phyloP scores from a whole-genome alignment of 92 coral and sea anemone genomes.

The Epizoanthus stellaris region DNA sequence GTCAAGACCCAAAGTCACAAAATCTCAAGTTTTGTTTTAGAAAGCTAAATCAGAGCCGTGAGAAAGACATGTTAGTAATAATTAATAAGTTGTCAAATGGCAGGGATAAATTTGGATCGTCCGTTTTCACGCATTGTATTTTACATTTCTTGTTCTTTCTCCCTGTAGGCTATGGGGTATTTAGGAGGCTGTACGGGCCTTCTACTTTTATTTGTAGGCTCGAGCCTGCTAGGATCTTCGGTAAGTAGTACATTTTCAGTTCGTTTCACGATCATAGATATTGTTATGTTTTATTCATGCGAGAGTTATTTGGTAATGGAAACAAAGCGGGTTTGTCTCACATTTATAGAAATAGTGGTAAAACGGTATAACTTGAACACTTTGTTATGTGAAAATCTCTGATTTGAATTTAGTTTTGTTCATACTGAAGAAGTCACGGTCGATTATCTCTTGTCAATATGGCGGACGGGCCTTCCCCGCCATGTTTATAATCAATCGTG shows the following conservation, averaged over 20 bases:
- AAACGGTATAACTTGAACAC: neutral
- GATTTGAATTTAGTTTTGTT: neutral
- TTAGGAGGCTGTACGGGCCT: constrained; percentile 91
- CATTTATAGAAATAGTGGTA: neutral
- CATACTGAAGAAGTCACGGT: constrained; percentile 5
- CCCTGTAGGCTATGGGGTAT: constrained; percentile 90
- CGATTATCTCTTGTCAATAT: neutral
- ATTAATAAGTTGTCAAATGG: constrained; percentile 79
- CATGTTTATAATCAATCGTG: neutral
- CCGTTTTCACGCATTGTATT: constrained; percentile 36
- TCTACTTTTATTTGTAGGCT: constrained; percentile 87
- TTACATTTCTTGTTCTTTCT: constrained; percentile 28
- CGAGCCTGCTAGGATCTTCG: constrained; percentile 84
- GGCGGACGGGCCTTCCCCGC: neutral
- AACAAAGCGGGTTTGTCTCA: constrained; percentile 24
- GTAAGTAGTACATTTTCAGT: constrained; percentile 61
- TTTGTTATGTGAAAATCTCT: neutral
- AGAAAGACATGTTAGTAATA: constrained; percentile 69
- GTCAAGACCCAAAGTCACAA: neutral
- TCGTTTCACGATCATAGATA: constrained; percentile 1
- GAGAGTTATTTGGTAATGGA: constrained; percentile 53
- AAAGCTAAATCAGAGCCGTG: constrained; percentile 49
- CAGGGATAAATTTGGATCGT: constrained; percentile 46
- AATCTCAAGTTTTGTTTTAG: constrained; percentile 33
- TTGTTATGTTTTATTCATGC: constrained; percentile 84